Base-by-base conservation (phyloP, 1,140 invertebrate genomes). In the Steinernema feltiae region DNA sequence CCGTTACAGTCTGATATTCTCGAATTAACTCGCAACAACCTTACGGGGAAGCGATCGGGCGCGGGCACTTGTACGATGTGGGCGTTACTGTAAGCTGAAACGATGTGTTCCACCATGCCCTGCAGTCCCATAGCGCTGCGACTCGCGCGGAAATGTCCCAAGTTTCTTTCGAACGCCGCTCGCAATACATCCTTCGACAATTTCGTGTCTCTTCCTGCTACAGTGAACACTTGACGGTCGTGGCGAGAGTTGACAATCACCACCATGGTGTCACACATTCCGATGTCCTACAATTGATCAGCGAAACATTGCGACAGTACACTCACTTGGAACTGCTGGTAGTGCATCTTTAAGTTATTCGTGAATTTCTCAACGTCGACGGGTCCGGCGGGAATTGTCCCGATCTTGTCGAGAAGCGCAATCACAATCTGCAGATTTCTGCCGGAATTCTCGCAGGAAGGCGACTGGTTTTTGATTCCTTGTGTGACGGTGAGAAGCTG, bases 61-160 rank as follows among this genome's bases (percentile, higher is more conserved):
- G 75, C 75, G n/a, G 85, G 83, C n/a, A 84, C 82, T 46, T 86
- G 83, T 1, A 86, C 81, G 73, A 85, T 86, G 70, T 85, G 83
- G 7, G 84, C 81, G 69, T 77, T 82, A 15, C 71, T 78, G 70
- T 85, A 85, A 30, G 83, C 81, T 21, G 85, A 85, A 12, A 85
- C 83, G 69, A 86, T 86, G 29, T 78, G 72, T 35, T 82, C 81
- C 29, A 82, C 79, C 83, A 84, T 84, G 72, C 83, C 75, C 63
- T 84, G 85, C 0, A 84, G 53, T 30, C 83, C 83, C 21, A 85
- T 63, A 3, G 80, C 83, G 63, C 86, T 86, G 71, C 82, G 77
- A 18, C 85, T 79, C n/a, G 74, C 41, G 29, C 84, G 76, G 71
- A 85, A 85, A 48, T 84, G 78, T 46, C 82, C 85, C 53, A 85